Percentiles rank a stretch among this genome's conserved stretches.
These are phyloP conservation scores for Indicator maculatus DNA, from an alignment of 2,113 vertebrate genomes.

Conservation along the genomic window DNA sequence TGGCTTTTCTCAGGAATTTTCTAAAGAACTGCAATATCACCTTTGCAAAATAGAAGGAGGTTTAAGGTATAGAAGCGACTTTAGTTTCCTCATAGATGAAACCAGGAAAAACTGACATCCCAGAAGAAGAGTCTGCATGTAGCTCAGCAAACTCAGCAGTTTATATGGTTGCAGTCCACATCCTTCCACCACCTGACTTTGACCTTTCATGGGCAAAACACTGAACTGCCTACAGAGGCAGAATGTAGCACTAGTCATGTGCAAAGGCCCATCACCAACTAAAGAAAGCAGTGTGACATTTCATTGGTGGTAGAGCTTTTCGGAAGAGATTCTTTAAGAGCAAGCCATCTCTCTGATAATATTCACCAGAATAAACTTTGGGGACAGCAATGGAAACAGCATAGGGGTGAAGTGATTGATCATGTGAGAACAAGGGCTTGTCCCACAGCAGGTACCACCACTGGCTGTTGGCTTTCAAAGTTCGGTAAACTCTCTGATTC, in stretches of 20 bases:
- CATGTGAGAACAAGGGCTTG: not conserved
- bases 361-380: not conserved
- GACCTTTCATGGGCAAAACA: not conserved
- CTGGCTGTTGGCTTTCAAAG: not conserved
- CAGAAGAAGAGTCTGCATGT: not conserved
- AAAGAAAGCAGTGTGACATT: not conserved
- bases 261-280: not conserved
- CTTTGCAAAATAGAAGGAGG: not conserved
- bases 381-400: not conserved
- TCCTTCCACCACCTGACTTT: not conserved
- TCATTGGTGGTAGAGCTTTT: not conserved
- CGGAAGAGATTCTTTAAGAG: not conserved
- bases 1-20: not conserved
- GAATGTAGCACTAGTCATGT: accelerated
- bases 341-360: not conserved
- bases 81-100: not conserved
- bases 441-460: accelerated
- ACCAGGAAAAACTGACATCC: not conserved
- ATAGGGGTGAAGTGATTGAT: not conserved
- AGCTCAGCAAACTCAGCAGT: not conserved
- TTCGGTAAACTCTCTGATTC: not conserved
- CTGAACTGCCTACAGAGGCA: not conserved
- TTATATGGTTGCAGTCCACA: not conserved
- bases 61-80: not conserved
- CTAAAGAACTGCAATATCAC: not conserved